Evolutionary conservation across 2,888 invertebrate species (phyloP), one percentile per base, ranked within the genome.

Genomic region (Fissipunctia ypsillon): DNA sequence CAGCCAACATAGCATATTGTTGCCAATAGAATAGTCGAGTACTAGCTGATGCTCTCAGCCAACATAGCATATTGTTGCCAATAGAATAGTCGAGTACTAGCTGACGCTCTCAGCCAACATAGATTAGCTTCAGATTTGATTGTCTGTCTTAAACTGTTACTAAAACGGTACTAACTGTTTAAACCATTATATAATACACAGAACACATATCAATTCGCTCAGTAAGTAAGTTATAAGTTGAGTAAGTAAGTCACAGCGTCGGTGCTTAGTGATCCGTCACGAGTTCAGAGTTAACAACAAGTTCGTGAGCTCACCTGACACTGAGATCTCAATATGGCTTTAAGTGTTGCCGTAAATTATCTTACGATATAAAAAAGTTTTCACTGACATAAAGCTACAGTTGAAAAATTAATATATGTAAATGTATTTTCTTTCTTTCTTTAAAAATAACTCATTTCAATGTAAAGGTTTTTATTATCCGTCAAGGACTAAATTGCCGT

Each of bases 231-330:
- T 80, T 76, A 57, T 45, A 59, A 69, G 45, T 67, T 65, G 22
- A 48, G 64, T 45, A 35, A 63, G 76, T 41, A 50, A 60, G 60
- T 48, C 35, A 25, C 10, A 35, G n/a, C 25, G 64, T 1, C 28
- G n/a, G 19, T 1, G 45, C 41, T 31, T 28, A 61, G 74, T 63
- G 63, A 76, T 76, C 80, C 61, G 63, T 74, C 74, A 80, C 57
- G 52, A 80, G 63, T 35, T 35, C 41, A 35, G 25, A 80, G 60
- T 60, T 41, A 28, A 52, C 70, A 54, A 22, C 61, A 52, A 63
- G 31, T 57, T 64, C 6, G 25, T 14, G 38, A 59, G 38, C 50
- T 12, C 10, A 45, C 56, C 63, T 63, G 75, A 57, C 45, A 14
- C 35, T 22, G 28, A 76, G 22, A 14, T 45, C 80, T 71, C n/a